Conservation (phyloP, 2,888 invertebrate genomes). For the Chaetogeoica ovagalla region DNA sequence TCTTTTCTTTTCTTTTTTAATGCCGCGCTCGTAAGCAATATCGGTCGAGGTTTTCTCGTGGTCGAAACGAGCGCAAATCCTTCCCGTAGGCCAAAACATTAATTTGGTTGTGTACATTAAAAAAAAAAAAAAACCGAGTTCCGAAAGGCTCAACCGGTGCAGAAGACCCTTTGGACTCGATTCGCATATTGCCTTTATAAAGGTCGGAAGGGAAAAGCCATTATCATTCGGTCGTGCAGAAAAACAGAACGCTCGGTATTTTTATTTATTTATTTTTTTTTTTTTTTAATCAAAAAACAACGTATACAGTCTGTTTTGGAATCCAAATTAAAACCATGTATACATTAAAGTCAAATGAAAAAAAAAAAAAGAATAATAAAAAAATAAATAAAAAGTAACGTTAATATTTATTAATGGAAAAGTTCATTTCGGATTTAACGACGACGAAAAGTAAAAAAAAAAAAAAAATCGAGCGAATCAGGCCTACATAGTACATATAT, state of each 20-base stretch:
- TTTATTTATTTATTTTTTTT: conserved; percentile 12
- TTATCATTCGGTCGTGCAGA: conserved; percentile 53
- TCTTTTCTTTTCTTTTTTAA: background rate
- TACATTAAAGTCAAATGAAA: conserved; percentile 23
- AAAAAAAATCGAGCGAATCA: conserved; percentile 39
- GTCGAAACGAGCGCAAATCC: conserved; percentile 41
- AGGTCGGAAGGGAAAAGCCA: conserved; percentile 52
- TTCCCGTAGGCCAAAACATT: conserved; percentile 39
- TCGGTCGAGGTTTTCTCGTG: conserved; percentile 14
- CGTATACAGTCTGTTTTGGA: conserved; percentile 46
- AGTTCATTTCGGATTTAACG: conserved; percentile 47
- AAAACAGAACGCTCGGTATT: conserved; percentile 51
- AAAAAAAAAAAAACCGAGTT: conserved; percentile 38
- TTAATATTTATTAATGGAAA: conserved; percentile 53
- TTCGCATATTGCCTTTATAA: conserved; percentile 52
- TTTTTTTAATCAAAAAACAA: conserved; percentile 51
- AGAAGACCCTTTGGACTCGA: conserved; percentile 52
- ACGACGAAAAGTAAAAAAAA: background rate
- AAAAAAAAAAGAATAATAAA: background rate
- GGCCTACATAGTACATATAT: conserved; percentile 7
- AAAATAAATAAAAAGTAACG: conserved; percentile 7
- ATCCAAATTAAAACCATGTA: conserved; percentile 51
- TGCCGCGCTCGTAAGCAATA: background rate
- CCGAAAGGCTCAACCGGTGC: conserved; percentile 52
- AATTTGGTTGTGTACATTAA: conserved; percentile 51